These are phyloP conservation scores for Catostomus latipinnis DNA, from an alignment of 2,797 vertebrate species.

Conservation along the genomic window DNA sequence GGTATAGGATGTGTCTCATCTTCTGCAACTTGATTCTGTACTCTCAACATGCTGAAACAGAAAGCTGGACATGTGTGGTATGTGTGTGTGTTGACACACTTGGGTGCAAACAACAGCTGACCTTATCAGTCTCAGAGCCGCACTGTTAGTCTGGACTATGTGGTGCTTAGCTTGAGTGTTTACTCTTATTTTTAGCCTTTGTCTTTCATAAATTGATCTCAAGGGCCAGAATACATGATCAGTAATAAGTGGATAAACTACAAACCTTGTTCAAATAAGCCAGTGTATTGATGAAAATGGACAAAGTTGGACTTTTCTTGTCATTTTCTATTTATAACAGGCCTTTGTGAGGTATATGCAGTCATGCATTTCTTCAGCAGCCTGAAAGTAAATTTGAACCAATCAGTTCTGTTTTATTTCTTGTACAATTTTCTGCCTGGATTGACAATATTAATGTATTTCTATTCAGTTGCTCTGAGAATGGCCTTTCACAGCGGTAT, in stretches of 20 bases:
- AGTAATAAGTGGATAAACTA: not conserved
- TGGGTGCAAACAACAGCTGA: constrained; percentile 37
- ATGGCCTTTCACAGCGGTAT: not conserved
- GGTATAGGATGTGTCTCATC: not conserved
- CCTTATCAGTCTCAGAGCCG: constrained; percentile 61
- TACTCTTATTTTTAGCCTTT: constrained; percentile 32
- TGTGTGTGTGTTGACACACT: not conserved
- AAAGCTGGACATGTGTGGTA: not conserved
- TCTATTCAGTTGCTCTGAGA: not conserved
- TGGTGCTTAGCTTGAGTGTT: constrained; percentile 51
- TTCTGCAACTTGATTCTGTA: constrained; percentile 4
- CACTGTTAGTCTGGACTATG: constrained; percentile 37
- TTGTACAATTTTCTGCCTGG: constrained; percentile 2
- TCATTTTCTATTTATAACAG: not conserved
- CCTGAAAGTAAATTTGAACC: not conserved
- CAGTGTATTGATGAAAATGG: not conserved
- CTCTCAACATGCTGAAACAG: not conserved
- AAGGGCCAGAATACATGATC: constrained; percentile 22
- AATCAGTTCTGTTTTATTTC: constrained; percentile 1
- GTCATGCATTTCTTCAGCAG: not conserved
- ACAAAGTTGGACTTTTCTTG: too few relatives aligned
- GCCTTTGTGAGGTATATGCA: not conserved
- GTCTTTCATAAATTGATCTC: constrained; percentile 41
- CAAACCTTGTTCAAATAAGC: not conserved
- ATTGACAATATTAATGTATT: constrained; percentile 24